Conservation (phyloP, 2,797 vertebrate genomes). For the Alexandromys oeconomus region DNA sequence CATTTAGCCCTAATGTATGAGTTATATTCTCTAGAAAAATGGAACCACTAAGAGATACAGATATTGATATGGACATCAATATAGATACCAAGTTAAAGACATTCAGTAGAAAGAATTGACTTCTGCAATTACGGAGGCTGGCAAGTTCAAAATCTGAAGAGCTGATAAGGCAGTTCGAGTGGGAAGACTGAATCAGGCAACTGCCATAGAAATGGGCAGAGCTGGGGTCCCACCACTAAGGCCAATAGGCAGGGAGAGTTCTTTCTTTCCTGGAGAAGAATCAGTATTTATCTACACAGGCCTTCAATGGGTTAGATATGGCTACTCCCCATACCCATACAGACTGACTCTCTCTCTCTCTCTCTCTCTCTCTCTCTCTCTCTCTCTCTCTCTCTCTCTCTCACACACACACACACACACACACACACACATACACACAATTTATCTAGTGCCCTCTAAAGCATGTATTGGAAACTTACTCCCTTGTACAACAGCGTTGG, state of each 20-base stretch:
- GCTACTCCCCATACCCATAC: neutral
- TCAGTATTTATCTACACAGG: neutral
- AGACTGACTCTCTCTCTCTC: too few relatives aligned
- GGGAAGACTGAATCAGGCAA: neutral
- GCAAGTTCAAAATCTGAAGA: neutral
- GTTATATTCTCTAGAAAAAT: neutral
- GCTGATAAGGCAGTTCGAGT: neutral
- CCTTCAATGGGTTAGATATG: neutral
- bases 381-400: too few relatives aligned
- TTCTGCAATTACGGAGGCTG: neutral
- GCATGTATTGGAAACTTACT: neutral
- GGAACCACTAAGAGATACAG: neutral
- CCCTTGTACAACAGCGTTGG: neutral
- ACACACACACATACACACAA: too few relatives aligned
- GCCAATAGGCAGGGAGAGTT: neutral
- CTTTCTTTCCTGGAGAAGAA: neutral
- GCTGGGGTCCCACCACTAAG: neutral
- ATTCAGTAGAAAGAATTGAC: neutral
- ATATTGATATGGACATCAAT: neutral
- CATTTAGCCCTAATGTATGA: neutral
- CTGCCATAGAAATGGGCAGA: neutral
- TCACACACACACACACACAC: too few relatives aligned
- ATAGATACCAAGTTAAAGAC: neutral
- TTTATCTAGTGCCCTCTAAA: neutral
- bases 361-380: neutral